Conservation (phyloP, 2,113 vertebrate genomes). For the Peromyscus polionotus region DNA sequence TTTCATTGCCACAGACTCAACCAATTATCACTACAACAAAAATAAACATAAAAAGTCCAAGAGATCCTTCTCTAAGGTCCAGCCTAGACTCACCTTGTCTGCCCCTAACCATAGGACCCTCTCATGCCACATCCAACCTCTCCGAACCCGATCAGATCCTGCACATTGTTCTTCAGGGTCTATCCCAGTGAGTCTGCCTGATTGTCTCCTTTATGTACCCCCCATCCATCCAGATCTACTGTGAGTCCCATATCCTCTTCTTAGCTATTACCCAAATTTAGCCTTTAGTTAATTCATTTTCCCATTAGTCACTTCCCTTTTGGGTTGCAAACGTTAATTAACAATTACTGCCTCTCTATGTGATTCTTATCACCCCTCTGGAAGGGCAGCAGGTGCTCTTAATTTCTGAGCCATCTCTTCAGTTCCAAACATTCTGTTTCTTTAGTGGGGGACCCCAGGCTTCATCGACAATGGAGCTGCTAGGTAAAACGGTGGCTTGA, state of each 20-base stretch:
- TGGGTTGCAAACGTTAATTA: too few species aligned
- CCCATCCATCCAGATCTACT: background rate
- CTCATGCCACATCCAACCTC: background rate
- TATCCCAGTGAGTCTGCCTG: background rate
- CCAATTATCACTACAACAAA: background rate
- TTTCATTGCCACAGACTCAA: background rate
- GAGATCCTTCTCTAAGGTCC: background rate
- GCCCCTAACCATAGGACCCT: background rate
- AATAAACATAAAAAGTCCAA: background rate
- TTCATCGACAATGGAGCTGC: slow-evolving; percentile 81
- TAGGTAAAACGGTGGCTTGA: slow-evolving; percentile 54
- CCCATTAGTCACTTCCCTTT: too few species aligned
- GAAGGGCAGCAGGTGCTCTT: background rate
- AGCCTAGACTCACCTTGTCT: background rate
- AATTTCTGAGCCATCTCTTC: background rate
- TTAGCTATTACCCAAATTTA: too few species aligned
- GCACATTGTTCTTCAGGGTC: background rate
- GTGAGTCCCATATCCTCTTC: background rate
- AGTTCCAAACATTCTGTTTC: slow-evolving; percentile 90
- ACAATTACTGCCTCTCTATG: too few species aligned
- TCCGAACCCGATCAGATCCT: background rate
- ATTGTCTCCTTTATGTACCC: background rate
- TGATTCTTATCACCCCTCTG: background rate
- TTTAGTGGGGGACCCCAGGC: slow-evolving; percentile 84
- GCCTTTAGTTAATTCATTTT: too few species aligned